These are phyloP conservation scores for Scaeva pyrastri DNA, from an alignment of 2,888 invertebrate genomes.

Conservation along the genomic window DNA sequence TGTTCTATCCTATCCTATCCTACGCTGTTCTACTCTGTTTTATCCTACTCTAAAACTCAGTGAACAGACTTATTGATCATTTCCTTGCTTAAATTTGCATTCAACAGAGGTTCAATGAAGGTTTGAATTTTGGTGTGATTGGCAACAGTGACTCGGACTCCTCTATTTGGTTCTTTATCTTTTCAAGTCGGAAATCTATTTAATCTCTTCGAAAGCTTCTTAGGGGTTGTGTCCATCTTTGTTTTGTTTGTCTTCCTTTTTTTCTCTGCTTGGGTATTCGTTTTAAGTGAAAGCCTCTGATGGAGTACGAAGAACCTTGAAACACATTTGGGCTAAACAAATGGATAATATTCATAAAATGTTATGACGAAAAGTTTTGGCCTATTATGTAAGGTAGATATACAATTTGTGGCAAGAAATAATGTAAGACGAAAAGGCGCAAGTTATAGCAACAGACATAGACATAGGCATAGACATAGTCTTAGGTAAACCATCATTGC, in stretches of 20 bases:
- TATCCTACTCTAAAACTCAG: too few species aligned
- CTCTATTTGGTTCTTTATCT: neutral
- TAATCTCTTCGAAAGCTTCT: slow-evolving; percentile 69
- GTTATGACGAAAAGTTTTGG: slow-evolving; percentile 55
- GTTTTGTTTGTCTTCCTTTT: slow-evolving; percentile 1
- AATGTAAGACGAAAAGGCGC: slow-evolving; percentile 44
- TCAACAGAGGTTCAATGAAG: neutral
- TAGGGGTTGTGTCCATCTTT: slow-evolving; percentile 57
- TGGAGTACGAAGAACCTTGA: slow-evolving; percentile 64
- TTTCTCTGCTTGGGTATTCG: neutral
- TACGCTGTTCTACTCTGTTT: too few species aligned
- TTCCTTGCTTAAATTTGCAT: too few species aligned
- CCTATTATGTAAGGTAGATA: neutral
- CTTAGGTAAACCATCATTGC: slow-evolving; percentile 68
- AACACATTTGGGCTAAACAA: slow-evolving; percentile 67
- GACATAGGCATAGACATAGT: neutral
- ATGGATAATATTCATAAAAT: slow-evolving; percentile 74
- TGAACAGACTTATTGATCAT: too few species aligned
- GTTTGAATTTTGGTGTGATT: neutral
- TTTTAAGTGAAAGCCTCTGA: slow-evolving; percentile 51
- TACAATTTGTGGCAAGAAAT: slow-evolving; percentile 37
- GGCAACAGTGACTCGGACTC: neutral
- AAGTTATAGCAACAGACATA: too few species aligned
- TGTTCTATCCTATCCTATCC: too few species aligned
- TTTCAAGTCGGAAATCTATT: slow-evolving; percentile 61